phyloP scores from a whole-genome alignment of 2,797 vertebrate genomes.

The Galagoides demidoff region DNA sequence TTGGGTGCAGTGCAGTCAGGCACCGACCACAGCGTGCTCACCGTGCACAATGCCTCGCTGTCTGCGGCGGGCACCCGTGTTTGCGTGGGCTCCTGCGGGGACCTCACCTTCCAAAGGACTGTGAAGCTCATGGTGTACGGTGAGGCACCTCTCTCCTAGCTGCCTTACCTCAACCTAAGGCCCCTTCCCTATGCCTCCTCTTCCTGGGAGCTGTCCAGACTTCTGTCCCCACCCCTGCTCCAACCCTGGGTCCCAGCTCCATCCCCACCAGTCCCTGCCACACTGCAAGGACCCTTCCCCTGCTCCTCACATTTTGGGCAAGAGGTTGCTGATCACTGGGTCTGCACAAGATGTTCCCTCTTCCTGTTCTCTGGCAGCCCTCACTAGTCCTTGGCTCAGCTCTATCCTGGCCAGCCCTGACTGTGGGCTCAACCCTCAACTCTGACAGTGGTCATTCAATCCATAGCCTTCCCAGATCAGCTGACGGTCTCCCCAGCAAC shows the following conservation, averaged over 20 bases:
- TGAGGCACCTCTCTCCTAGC: constrained; percentile 43
- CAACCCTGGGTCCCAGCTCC: background rate
- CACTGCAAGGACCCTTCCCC: background rate
- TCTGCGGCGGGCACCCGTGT: constrained; percentile 63
- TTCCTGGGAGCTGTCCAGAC: background rate
- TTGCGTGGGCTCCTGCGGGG: constrained; percentile 82
- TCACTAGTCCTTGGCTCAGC: background rate
- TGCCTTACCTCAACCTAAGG: background rate
- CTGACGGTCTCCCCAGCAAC: constrained; percentile 63
- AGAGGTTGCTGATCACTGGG: background rate
- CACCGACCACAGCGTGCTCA: constrained; percentile 81
- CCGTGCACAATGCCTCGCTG: constrained; percentile 52
- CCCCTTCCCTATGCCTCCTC: background rate
- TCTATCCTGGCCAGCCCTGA: background rate
- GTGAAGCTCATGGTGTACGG: constrained; percentile 80
- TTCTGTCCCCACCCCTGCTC: background rate
- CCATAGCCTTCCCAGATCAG: constrained; percentile 85
- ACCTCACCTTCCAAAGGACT: rapidly evolving
- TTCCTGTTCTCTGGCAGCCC: background rate
- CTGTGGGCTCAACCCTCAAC: rapidly evolving
- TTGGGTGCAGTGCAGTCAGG: constrained; percentile 72
- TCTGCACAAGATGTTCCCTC: background rate
- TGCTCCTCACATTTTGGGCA: background rate
- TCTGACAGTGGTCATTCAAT: background rate
- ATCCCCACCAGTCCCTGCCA: too few species aligned